Conservation (phyloP, 2,797 vertebrate genomes). For the Macropodus opercularis region DNA sequence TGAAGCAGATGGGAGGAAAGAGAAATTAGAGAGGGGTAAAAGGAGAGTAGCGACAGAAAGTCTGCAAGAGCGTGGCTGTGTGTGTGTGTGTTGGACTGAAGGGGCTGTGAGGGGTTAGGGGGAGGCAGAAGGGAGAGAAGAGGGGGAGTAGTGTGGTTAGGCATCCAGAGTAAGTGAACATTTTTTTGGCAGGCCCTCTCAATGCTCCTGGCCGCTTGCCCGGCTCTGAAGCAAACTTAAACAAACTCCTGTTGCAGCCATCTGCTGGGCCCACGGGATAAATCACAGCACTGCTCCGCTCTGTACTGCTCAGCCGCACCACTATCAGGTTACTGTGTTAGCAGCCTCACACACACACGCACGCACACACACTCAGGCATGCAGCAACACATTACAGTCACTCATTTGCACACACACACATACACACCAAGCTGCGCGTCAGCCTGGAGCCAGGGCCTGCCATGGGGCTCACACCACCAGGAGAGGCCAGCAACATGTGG, state of each 20-base stretch:
- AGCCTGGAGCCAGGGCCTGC: slow-evolving; percentile 94
- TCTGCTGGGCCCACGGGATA: slow-evolving; percentile 99
- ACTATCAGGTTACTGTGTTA: slow-evolving; percentile 81
- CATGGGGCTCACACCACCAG: slow-evolving; percentile 84
- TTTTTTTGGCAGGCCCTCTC: slow-evolving; percentile 89
- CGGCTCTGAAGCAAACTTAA: slow-evolving; percentile 97
- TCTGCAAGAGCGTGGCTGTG: slow-evolving; percentile 67
- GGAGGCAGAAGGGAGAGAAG: slow-evolving; percentile 61
- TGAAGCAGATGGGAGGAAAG: slow-evolving; percentile 81
- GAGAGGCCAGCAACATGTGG: slow-evolving; percentile 92
- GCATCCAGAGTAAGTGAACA: slow-evolving; percentile 92
- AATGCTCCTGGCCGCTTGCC: slow-evolving; percentile 90
- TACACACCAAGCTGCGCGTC: slow-evolving; percentile 80
- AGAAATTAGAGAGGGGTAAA: slow-evolving; percentile 81
- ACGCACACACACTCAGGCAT: slow-evolving; percentile 33
- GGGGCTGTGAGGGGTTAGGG: slow-evolving; percentile 66
- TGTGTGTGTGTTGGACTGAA: slow-evolving; percentile 63
- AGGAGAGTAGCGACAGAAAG: slow-evolving; percentile 81
- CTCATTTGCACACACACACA: slow-evolving; percentile 39
- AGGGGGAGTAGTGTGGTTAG: slow-evolving; percentile 77
- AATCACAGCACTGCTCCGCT: slow-evolving; percentile 94
- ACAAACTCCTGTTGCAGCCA: slow-evolving; percentile 99
- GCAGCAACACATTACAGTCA: slow-evolving; percentile 66
- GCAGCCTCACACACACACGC: slow-evolving; percentile 60
- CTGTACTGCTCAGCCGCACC: slow-evolving; percentile 75